Base-by-base conservation (phyloP, 2,113 vertebrate species). In the Scartelaos histophorus region DNA sequence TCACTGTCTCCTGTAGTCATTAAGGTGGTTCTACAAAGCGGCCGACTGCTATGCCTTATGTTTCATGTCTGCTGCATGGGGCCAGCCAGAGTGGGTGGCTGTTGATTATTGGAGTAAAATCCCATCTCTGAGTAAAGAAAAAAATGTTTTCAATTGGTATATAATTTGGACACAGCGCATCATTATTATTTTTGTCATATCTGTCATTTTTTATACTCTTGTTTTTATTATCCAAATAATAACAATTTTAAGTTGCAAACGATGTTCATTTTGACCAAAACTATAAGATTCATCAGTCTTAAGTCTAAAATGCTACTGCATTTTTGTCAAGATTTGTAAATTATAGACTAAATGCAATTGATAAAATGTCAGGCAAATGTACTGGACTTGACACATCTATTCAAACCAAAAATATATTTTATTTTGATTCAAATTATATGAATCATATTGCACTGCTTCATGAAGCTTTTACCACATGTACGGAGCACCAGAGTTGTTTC, bases 11-110 rank as follows among this genome's bases (percentile, higher is more conserved):
- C 75, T 54, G 74, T 67, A n/a, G 22, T 75, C 69, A 66, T 74
- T 51, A 64, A 51, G 29, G 79, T 57, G 25, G 22, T 65, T 76
- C 68, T 71, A 71, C 71, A 57, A 57, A 60, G 57, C 64, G 70
- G 51, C n/a, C 75, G 81, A 84, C 77, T 80, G 53, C 67, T 83
- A 80, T 84, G 87, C 85, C 87, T 89, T 87, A 89, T 35, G 85
- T 75, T 24, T 78, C 68, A 74, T 61, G 56, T 67, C 79, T 75
- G 71, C 81, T 76, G 65, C 68, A 16, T 57, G 64, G 25, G 62
- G 71, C 60, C 56, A 60, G 57, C 56, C 56, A 60, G 57, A 60
- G 62, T 7, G 38, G 54, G 46, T 74, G 60, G 67, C 12, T 54
- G 61, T 67, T 21, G n/a, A n/a, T 24, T 25, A 58, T 10, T 22